Evolutionary conservation across 1,140 invertebrate genomes (phyloP), one percentile per base, ranked within the genome.

Genomic region (Drosophila mauritiana): DNA sequence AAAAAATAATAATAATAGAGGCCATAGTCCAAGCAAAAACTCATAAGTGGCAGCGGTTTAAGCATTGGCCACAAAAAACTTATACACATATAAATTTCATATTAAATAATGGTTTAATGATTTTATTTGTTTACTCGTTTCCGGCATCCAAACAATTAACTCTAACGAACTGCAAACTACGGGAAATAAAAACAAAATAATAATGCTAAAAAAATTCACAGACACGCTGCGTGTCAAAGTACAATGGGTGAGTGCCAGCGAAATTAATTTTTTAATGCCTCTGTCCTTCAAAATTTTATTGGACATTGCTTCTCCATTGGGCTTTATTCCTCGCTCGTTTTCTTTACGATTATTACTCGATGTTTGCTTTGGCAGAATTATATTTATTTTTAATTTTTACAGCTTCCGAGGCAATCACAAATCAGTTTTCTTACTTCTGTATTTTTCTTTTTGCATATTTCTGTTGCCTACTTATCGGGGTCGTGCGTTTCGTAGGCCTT

Each of bases 161-260:
- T 70, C 57, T 80, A 89, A 89, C 88, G 68, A 89, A 84, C 84
- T 89, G 77, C 45, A 69, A 89, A 88, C 48, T 64, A 37, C 53
- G 15, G 17, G 43, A 81, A 63, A 80, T 59, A 56, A 58, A 34
- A 62, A 67, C 59, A 51, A 49, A 79, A 78, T 39, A 73, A 84
- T 58, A 63, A 75, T 55, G 59, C 27, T 63, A 63, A 49, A 70
- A 86, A 74, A 76, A 59, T 62, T 31, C 53, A 55, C 56, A 91
- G 91, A 90, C 62, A 81, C 75, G 57, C 70, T 91, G 67, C 83
- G 91, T 68, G 86, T 91, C 49, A 91, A 89, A 78, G 90, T 91
- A 67, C 90, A 91, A 48, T 91, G 91, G 91, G 91, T 91, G 57
- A 91, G 91, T 91, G 61, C 17, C 39, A n/a, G 36, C 8, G 40